A percentile compares a stretch with the other conserved stretches of the same genome.
Conservation (phyloP, 1,140 invertebrate genomes). For the Manduca sexta region DNA sequence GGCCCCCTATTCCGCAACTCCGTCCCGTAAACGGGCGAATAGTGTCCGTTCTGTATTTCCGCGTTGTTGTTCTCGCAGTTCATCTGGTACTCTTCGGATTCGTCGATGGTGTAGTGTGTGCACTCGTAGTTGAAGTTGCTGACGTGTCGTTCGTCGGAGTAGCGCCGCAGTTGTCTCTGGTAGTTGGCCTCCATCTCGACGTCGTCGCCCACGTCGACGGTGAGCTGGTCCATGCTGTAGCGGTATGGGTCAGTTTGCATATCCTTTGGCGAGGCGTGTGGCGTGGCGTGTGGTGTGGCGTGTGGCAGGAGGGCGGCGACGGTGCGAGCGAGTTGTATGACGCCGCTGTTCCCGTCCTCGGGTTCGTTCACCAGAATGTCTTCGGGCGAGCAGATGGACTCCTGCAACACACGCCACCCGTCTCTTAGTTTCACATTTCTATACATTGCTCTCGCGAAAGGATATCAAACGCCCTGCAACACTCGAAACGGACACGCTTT, state of each 20-base stretch:
- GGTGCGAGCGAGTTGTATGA: slow-evolving; percentile 66
- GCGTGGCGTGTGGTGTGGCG: slow-evolving; percentile 46
- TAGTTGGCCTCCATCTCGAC: slow-evolving; percentile 47
- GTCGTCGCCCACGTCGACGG: slow-evolving; percentile 8
- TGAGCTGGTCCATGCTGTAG: slow-evolving; percentile 13
- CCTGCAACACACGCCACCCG: slow-evolving; percentile 81
- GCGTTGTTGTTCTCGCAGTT: slow-evolving; percentile 50
- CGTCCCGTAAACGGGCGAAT: slow-evolving; percentile 42
- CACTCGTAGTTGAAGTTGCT: slow-evolving; percentile 60
- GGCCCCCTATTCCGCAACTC: slow-evolving; percentile 45
- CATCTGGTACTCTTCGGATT: slow-evolving; percentile 46
- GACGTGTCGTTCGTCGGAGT: slow-evolving; percentile 58
- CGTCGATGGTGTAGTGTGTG: slow-evolving; percentile 49
- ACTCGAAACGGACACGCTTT: slow-evolving; percentile 33
- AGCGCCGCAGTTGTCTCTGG: slow-evolving; percentile 30
- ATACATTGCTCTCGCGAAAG: slow-evolving; percentile 31
- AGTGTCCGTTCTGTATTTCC: slow-evolving; percentile 26
- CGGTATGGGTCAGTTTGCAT: slow-evolving; percentile 39
- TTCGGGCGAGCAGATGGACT: slow-evolving; percentile 81
- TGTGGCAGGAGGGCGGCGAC: slow-evolving; percentile 73
- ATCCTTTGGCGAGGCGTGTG: slow-evolving; percentile 47
- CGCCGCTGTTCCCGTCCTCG: slow-evolving; percentile 42
- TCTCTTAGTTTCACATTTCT: slow-evolving; percentile 55
- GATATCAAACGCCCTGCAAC: slow-evolving; percentile 55
- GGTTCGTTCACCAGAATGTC: slow-evolving; percentile 76